Conservation (phyloP, 2,113 vertebrate species). For the Neogobius melanostomus region DNA sequence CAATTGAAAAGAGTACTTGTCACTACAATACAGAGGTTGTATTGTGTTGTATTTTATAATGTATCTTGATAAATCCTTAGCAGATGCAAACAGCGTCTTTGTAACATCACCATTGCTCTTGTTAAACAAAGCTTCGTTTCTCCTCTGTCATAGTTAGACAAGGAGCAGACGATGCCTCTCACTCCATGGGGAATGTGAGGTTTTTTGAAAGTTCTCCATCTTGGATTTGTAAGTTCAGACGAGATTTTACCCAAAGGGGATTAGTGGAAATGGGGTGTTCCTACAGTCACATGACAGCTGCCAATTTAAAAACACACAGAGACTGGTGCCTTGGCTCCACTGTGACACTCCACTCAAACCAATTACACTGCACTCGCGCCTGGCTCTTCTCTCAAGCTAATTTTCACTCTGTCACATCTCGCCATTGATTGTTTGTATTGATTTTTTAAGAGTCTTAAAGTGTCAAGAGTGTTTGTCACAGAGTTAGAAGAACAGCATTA, state of each 20-base stretch:
- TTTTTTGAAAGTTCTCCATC: slow-evolving; percentile 20
- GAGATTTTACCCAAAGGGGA: slow-evolving; percentile 26
- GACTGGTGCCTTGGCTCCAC: slow-evolving; percentile 12
- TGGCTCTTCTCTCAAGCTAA: slow-evolving; percentile 21
- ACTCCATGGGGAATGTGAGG: slow-evolving; percentile 9
- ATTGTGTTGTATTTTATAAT: not conserved
- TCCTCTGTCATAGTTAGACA: slow-evolving; percentile 23
- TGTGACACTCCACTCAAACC: slow-evolving; percentile 27
- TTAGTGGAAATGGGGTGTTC: slow-evolving; percentile 14
- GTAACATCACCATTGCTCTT: slow-evolving; percentile 10
- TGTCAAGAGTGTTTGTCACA: slow-evolving; percentile 19
- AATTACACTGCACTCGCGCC: slow-evolving; percentile 39
- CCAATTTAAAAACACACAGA: slow-evolving; percentile 23
- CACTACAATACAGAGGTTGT: too few relatives aligned
- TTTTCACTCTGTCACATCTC: slow-evolving; percentile 32
- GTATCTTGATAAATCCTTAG: slow-evolving; percentile 17
- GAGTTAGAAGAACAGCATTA: slow-evolving; percentile 9
- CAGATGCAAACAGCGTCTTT: slow-evolving; percentile 27
- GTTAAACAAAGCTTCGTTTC: slow-evolving; percentile 21
- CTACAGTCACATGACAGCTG: slow-evolving; percentile 25
- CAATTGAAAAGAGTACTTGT: too few relatives aligned
- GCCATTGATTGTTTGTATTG: slow-evolving; percentile 43
- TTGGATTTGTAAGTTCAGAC: slow-evolving; percentile 26
- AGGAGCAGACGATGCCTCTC: not conserved
- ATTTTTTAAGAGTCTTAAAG: slow-evolving; percentile 23